A percentile compares a stretch with the other conserved stretches of the same genome.
Evolutionary conservation across 2,797 vertebrate genomes (phyloP).

Genomic region (Pseudochirops corinnae): DNA sequence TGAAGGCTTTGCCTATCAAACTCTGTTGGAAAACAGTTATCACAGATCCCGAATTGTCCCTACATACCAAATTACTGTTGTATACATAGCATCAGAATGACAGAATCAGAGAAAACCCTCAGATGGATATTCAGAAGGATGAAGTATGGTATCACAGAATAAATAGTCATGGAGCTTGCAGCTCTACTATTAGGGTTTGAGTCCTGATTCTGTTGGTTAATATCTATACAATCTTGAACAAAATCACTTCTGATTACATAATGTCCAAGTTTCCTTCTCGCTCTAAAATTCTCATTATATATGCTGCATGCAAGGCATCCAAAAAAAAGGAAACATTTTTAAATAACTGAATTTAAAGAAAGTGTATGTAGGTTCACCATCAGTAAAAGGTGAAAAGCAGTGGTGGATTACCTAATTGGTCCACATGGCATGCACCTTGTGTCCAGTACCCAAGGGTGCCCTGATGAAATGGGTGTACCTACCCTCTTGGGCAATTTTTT

Average conservation of each 20-base stretch:
- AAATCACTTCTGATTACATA: neutral
- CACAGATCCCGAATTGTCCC: neutral
- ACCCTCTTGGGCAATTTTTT: neutral
- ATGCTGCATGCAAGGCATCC: neutral
- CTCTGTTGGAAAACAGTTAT: neutral
- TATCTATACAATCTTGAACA: neutral
- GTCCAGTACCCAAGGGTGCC: neutral
- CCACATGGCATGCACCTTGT: neutral
- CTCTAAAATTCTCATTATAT: neutral
- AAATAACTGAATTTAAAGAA: neutral
- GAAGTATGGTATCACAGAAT: neutral
- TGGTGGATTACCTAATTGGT: neutral
- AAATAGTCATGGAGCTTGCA: neutral
- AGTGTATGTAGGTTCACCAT: neutral
- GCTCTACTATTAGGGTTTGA: fast-evolving
- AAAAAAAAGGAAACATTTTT: neutral
- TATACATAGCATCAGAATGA: neutral
- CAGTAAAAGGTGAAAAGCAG: neutral
- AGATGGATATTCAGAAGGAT: neutral
- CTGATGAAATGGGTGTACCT: neutral
- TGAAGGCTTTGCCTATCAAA: neutral
- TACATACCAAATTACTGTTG: neutral
- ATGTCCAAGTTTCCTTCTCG: neutral
- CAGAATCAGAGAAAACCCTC: neutral
- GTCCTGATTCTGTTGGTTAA: neutral